phyloP scores from a whole-genome alignment of 2,113 vertebrate genomes.

The Ptilonorhynchus violaceus region DNA sequence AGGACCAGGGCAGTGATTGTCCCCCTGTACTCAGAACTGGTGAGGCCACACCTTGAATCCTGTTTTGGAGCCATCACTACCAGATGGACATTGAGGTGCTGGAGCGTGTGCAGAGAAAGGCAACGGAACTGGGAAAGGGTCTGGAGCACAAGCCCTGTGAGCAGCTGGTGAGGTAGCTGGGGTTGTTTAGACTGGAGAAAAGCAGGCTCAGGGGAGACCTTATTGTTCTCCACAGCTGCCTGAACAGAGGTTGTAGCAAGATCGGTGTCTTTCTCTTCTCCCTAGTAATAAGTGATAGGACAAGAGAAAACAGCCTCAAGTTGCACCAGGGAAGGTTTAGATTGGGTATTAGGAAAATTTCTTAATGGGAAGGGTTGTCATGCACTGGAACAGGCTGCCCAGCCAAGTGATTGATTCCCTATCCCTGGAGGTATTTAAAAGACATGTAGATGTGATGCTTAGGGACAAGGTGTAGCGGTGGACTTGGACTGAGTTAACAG shows the following conservation, averaged over 20 bases:
- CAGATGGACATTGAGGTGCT: background rate
- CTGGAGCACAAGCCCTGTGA: background rate
- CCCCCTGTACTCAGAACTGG: background rate
- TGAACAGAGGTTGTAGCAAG: background rate
- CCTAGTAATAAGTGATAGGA: background rate
- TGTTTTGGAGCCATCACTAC: background rate
- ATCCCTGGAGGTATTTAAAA: background rate
- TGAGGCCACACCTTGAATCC: background rate
- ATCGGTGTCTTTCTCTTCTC: background rate
- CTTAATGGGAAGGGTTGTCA: background rate
- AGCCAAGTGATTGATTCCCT: background rate
- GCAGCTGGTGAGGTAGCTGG: background rate
- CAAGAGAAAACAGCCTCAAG: background rate
- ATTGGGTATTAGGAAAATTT: background rate
- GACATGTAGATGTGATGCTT: background rate
- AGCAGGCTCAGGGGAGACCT: background rate
- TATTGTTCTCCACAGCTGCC: background rate
- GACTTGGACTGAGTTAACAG: background rate
- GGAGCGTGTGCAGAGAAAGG: background rate
- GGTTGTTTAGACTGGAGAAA: background rate
- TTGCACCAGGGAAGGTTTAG: background rate
- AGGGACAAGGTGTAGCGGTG: fast-evolving
- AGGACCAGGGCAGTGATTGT: background rate
- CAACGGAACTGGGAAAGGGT: background rate
- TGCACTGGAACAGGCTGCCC: background rate